Evolutionary conservation across 2,888 invertebrate genomes (phyloP), one percentile per base, ranked within the genome.

Genomic region (Papilio elwesi): DNA sequence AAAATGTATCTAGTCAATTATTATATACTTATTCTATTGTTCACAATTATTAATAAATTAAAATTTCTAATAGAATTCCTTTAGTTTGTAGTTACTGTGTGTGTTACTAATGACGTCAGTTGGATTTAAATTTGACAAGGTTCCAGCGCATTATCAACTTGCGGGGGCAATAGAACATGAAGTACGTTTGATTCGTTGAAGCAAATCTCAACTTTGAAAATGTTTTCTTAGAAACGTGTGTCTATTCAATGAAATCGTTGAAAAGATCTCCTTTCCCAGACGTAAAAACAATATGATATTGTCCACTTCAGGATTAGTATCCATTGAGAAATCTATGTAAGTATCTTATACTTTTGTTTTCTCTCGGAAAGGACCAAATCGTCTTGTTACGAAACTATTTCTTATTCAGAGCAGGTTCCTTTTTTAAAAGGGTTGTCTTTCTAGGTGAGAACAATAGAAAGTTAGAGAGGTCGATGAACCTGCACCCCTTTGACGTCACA

Each of bases 371-470:
- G 47, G 36, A 47, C 47, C 16, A 59, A 62, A 63, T 63, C 12
- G 63, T 62, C 15, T 43, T 26, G 51, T 47, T 8, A 62, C 8
- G 47, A 64, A 48, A 70, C 47, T 12, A 55, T 55, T 71, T 67
- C 67, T 62, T 67, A 71, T 71, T 71, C 71, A 62, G 67, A 62
- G 43, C 71, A 52, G 59, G 71, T 62, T 62, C 62, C 43, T 62
- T 67, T 70, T 70, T 66, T 52, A 59, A 67, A 71, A 51, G 71
- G 67, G 71, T 66, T 66, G 66, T 71, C 62, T 67, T 52, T 53
- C 48, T 68, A 71, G 67, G 71, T 71, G 71, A 67, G 62, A 43
- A 71, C 62, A 71, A 62, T 71, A 67, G 47, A 38, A 43, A 59
- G 51, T 53, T 53, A 15, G 26, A 48, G 16, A 49, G 62, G 67